phyloP scores from a whole-genome alignment of 2,113 vertebrate species.

The Catagonus wagneri region DNA sequence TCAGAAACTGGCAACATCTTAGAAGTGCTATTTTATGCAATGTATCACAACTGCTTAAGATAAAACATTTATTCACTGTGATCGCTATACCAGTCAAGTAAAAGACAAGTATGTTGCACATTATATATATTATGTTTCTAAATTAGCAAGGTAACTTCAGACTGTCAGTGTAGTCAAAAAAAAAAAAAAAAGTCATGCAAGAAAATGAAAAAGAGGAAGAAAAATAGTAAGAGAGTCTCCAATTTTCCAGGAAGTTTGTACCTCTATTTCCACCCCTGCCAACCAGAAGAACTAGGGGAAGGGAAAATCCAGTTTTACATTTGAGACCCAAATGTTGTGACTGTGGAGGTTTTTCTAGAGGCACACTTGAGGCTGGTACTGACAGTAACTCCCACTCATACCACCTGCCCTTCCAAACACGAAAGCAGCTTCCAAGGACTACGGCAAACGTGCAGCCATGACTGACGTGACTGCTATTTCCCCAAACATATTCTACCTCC shows the following conservation, averaged over 20 bases:
- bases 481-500: neutral
- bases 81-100: neutral
- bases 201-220: neutral
- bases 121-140: neutral
- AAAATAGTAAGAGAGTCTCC: neutral
- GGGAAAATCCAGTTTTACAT: neutral
- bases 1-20: neutral
- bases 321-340: neutral
- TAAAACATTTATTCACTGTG: neutral
- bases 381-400: neutral
- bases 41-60: neutral
- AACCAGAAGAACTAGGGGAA: neutral
- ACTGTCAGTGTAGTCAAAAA: neutral
- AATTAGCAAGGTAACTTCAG: constrained; percentile 6
- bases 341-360: neutral
- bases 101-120: neutral
- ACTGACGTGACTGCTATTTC: neutral
- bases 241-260: neutral
- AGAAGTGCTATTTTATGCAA: neutral
- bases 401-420: neutral
- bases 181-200: neutral
- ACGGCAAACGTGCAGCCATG: neutral
- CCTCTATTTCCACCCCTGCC: neutral
- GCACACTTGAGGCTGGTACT: neutral
- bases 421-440: neutral